Percentiles rank a stretch among this genome's conserved stretches.
Evolutionary conservation across 2,888 invertebrate species (phyloP).

Genomic region (Gibbula magus): DNA sequence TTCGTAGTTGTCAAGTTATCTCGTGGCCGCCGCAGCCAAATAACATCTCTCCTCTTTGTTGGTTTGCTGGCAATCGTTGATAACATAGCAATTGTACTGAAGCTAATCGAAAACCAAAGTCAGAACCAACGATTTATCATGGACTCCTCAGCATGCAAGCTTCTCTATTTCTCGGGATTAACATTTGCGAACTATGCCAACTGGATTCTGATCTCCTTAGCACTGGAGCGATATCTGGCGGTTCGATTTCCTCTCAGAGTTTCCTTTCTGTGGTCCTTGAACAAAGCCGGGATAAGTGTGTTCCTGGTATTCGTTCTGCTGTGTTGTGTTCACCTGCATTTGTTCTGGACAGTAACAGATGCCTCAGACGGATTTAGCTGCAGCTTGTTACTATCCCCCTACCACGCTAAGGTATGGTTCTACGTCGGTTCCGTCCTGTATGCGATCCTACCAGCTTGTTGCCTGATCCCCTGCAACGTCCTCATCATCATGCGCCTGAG

Average conservation of each 20-base stretch:
- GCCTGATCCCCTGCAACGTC: neutral
- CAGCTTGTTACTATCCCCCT: neutral
- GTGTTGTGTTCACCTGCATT: neutral
- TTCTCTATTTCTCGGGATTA: neutral
- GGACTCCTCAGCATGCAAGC: neutral
- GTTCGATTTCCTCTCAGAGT: neutral
- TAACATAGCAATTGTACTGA: conserved; percentile 28
- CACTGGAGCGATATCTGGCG: neutral
- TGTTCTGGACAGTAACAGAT: neutral
- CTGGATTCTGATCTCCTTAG: neutral
- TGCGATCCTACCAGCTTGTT: neutral
- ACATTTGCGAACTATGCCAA: neutral
- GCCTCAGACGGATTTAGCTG: neutral
- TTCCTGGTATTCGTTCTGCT: neutral
- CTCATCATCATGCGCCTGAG: neutral
- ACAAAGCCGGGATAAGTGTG: neutral
- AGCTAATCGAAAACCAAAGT: conserved; percentile 17
- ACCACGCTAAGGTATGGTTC: neutral
- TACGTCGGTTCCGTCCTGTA: neutral
- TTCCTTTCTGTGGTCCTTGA: neutral
- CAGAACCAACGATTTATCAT: neutral
- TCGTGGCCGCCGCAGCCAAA: neutral
- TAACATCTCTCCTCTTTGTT: conserved; percentile 15
- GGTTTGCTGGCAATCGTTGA: conserved; percentile 35
- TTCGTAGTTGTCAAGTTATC: conserved; percentile 25